Percentiles rank a stretch among this genome's conserved stretches.
These are phyloP conservation scores for Condylostylus longicornis DNA, from an alignment of 1,140 invertebrate species.

Conservation along the genomic window DNA sequence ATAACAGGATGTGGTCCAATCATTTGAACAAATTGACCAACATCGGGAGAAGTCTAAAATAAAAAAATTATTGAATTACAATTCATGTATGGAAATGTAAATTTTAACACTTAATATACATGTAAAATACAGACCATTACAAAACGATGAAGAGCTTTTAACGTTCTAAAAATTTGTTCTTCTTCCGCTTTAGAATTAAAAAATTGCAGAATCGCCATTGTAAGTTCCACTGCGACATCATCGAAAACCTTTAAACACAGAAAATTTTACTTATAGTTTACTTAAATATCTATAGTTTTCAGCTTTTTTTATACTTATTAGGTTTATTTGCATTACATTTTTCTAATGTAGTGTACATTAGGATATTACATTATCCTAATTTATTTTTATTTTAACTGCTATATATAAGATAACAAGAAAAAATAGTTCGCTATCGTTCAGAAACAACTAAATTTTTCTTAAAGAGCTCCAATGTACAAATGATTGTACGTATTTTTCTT, in stretches of 20 bases:
- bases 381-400: no score
- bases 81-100: not conserved
- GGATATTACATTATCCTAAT: no score
- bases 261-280: slow-evolving; percentile 9
- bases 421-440: no score
- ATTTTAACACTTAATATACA: slow-evolving; percentile 5
- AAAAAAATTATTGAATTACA: not conserved
- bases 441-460: no score
- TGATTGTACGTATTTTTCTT: no score
- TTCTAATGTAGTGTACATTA: no score
- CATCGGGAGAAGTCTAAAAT: slow-evolving; percentile 45
- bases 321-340: no score
- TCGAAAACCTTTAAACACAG: slow-evolving; percentile 63
- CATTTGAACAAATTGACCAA: slow-evolving; percentile 79
- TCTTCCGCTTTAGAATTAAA: slow-evolving; percentile 64
- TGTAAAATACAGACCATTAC: slow-evolving; percentile 48
- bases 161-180: slow-evolving; percentile 60
- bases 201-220: slow-evolving; percentile 83
- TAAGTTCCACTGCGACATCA: slow-evolving; percentile 79
- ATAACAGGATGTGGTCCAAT: slow-evolving; percentile 75
- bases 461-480: no score
- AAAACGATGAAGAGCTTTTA: slow-evolving; percentile 66
- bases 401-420: no score
- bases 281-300: no score
- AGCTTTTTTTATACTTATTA: no score